Base-by-base conservation (phyloP, 2,113 vertebrate species). In the Gasterosteus nipponicus region DNA sequence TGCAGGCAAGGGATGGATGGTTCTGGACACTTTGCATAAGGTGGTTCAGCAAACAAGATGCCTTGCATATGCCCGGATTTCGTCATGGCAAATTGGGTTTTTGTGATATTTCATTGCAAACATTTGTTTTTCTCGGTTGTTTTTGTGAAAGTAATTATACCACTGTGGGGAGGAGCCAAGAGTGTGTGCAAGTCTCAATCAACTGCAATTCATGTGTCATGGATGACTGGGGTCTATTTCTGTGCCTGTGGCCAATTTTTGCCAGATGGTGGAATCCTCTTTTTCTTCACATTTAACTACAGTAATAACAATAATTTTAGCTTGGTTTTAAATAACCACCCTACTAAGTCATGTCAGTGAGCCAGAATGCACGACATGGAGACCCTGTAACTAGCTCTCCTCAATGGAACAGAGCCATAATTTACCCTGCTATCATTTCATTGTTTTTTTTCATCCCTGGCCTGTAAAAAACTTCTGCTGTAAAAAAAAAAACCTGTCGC, bases 251-350 rank as follows among this genome's bases (percentile, higher is more conserved):
- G 29, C 1, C 42, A 39, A 53, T 29, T 66, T 4, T 1, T 33
- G 15, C 5, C 39, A 59, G 53, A 18, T 33, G 12, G 12, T 61
- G 14, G 47, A 61, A 51, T 39, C n/a, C 19, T 60, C 3, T 33
- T 42, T 31, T 51, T 54, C 58, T 15, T 49, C 26, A 18, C 19
- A 7, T 65, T 69, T 60, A 61, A 58, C 51, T 67, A 62, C 56
- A 56, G 53, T 14, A 56, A 56, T 64, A 60, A 70, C 38, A 69
- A 44, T 54, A 53, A 53, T 11, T 19, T 51, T 0, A 59, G 22
- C 5, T 69, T 15, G n/a, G n/a, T 10, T 68, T 16, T 29, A 54
- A 49, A 60, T 7, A 61, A 38, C 18, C 38, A 8, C 58, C 57
- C 15, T 29, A 49, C 33, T 58, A 49, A 73, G 49, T 29, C 16